Evolutionary conservation across 2,888 invertebrate genomes (phyloP), one percentile per base, ranked within the genome.

Genomic region (Eucera pruinosa): DNA sequence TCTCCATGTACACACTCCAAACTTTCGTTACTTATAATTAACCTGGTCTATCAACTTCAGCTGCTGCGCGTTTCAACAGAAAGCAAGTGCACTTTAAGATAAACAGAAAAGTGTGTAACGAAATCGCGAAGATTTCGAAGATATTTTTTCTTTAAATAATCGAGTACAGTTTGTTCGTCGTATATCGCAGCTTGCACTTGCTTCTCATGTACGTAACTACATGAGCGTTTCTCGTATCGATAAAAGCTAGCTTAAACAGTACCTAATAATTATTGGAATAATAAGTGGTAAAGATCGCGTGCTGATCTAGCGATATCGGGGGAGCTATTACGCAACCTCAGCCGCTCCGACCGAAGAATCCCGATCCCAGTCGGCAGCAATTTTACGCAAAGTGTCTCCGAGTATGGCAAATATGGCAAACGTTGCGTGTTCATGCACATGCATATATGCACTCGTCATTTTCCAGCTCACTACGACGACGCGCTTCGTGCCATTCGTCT

Each of bases 331-430:
- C 57, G 47, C 25, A 60, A 67, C 50, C 9, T 27, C 7, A 6
- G 1, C 18, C 39, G 27, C 23, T 25, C 30, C 33, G 25, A 54
- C 15, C 25, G 30, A 54, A 33, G 6, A 13, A 36, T 64, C 64
- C 25, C 30, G 23, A 48, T 70, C 0, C 64, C 48, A 39, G 45
- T 20, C 30, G 52, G 41, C 23, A 54, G 64, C 45, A 55, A 57
- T 41, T 39, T 36, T 6, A 55, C 52, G 30, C 60, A 27, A 55
- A 60, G 36, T 43, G 64, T 75, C 68, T 54, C 48, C 57, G 52
- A 67, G 60, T 78, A 77, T 72, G 71, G 62, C 45, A 73, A 74
- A 82, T 77, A 77, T 80, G 70, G 68, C 82, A 77, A 77, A 74
- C 54, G 55, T 75, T 62, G 45, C 66, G 39, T 20, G n/a, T 57